phyloP scores from a whole-genome alignment of 2,113 vertebrate species.

The Pseudorectes ferrugineus region DNA sequence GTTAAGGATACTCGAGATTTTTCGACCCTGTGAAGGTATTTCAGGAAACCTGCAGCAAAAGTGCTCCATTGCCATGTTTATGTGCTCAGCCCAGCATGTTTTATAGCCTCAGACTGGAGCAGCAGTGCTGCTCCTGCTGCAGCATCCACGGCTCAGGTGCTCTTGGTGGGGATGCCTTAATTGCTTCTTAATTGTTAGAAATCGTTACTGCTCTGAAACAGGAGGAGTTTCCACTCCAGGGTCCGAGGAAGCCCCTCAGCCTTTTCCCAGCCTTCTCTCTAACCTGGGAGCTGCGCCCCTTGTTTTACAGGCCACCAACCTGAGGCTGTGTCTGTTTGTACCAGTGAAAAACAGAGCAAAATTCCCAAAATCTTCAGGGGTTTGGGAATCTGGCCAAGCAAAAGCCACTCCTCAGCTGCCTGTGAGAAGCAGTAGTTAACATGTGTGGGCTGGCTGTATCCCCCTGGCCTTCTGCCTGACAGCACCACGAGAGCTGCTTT shows the following conservation, averaged over 20 bases:
- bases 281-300: neutral
- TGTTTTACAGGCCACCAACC: neutral
- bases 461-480: neutral
- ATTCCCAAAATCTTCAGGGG: neutral
- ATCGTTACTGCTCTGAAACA: neutral
- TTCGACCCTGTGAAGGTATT: neutral
- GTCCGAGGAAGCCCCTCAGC: neutral
- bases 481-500: neutral
- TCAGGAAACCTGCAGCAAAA: neutral
- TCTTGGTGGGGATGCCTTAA: neutral
- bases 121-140: neutral
- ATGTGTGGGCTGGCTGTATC: neutral
- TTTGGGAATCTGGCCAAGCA: neutral
- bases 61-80: neutral
- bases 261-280: neutral
- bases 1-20: neutral
- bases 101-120: neutral
- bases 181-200: neutral
- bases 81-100: neutral
- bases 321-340: neutral
- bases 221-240: neutral
- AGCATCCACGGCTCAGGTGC: accelerated
- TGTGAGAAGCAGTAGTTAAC: neutral
- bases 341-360: neutral
- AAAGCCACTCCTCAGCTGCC: neutral